Evolutionary conservation across 1,140 invertebrate species (phyloP).

Genomic region (Zophobas morio): DNA sequence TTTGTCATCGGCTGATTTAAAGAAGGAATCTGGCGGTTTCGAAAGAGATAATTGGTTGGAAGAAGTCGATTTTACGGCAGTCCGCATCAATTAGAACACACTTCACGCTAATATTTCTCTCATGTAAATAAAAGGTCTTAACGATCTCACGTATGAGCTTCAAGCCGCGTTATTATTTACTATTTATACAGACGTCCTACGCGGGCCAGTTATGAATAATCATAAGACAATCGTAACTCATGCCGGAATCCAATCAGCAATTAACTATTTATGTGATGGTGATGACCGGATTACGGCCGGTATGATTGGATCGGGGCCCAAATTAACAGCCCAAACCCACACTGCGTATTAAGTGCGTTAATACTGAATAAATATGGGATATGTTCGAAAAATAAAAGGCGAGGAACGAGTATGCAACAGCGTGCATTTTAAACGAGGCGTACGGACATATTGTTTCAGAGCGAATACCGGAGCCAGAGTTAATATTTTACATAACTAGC

Average conservation of each 20-base stretch:
- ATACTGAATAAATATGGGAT: conserved; percentile 37
- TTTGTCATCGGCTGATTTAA: conserved; percentile 39
- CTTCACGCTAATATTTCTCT: conserved; percentile 44
- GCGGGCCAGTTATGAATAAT: conserved; percentile 36
- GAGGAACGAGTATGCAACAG: conserved; percentile 27
- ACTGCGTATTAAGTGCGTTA: conserved; percentile 32
- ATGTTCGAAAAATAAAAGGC: conserved; percentile 22
- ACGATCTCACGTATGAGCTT: conserved; percentile 44
- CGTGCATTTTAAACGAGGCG: conserved; percentile 51
- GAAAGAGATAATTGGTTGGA: conserved; percentile 44
- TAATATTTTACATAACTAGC: conserved; percentile 54
- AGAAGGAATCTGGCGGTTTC: conserved; percentile 6
- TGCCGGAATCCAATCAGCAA: conserved; percentile 42
- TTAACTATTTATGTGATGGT: conserved; percentile 40
- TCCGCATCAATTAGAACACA: conserved; percentile 43
- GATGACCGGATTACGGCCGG: conserved; percentile 32
- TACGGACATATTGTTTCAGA: conserved; percentile 52
- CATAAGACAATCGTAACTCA: conserved; percentile 42
- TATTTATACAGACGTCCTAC: conserved; percentile 37
- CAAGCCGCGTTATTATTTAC: conserved; percentile 40
- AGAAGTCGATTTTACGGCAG: conserved; percentile 41
- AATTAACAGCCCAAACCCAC: conserved; percentile 32
- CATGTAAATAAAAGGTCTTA: conserved; percentile 46
- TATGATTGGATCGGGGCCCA: conserved; percentile 27
- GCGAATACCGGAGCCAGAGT: conserved; percentile 49